Conservation (phyloP, 2,113 vertebrate species). For the Corythoichthys intestinalis region DNA sequence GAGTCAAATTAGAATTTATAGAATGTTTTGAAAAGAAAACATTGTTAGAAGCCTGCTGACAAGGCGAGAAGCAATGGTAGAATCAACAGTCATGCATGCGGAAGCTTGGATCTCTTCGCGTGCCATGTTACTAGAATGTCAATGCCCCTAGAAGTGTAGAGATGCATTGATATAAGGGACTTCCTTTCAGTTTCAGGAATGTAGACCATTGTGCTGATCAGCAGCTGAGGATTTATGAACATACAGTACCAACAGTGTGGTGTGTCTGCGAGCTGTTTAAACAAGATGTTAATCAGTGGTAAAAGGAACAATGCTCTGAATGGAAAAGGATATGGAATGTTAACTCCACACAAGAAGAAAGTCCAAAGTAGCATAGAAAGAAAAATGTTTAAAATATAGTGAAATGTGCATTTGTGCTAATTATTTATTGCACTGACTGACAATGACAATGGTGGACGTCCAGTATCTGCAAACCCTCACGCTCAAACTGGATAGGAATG, state of each 20-base stretch:
- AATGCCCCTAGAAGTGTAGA: slow-evolving; percentile 45
- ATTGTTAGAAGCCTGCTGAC: slow-evolving; percentile 21
- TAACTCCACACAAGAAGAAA: slow-evolving; percentile 53
- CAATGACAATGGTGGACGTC: too few relatives aligned
- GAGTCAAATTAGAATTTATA: slow-evolving; percentile 23
- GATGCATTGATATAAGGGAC: slow-evolving; percentile 60
- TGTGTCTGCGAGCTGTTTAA: slow-evolving; percentile 76
- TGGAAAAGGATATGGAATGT: slow-evolving; percentile 70
- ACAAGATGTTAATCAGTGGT: slow-evolving; percentile 78
- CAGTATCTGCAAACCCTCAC: too few relatives aligned
- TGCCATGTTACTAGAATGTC: slow-evolving; percentile 53
- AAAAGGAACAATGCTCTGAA: slow-evolving; percentile 71
- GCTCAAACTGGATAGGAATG: too few relatives aligned
- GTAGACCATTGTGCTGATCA: slow-evolving; percentile 77
- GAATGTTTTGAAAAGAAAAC: slow-evolving; percentile 6
- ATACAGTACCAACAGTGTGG: slow-evolving; percentile 42
- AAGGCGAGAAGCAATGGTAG: slow-evolving; percentile 12
- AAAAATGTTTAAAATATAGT: slow-evolving; percentile 37
- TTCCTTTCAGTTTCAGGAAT: slow-evolving; percentile 68
- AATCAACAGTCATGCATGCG: slow-evolving; percentile 32
- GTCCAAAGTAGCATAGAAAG: slow-evolving; percentile 35
- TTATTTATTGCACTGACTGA: background rate
- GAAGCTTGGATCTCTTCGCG: slow-evolving; percentile 38
- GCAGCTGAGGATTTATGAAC: slow-evolving; percentile 75
- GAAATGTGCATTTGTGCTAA: background rate